Conservation (phyloP, 1,140 invertebrate species). For the Drosophila hydei region DNA sequence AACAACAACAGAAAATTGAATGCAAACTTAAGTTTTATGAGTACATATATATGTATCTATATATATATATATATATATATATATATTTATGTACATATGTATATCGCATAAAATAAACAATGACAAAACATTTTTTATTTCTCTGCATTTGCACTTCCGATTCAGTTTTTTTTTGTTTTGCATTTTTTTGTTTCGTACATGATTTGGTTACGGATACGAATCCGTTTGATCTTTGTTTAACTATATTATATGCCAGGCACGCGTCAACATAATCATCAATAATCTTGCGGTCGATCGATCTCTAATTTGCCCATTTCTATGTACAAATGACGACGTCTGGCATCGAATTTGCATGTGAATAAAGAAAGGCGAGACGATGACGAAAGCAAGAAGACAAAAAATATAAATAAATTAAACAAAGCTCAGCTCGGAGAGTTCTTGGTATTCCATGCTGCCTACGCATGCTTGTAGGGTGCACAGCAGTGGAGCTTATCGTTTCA, state of each 20-base stretch:
- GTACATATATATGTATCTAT: conserved; percentile 29
- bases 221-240: conserved; percentile 29
- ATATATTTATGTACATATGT: conserved; percentile 27
- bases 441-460: conserved; percentile 6
- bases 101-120: conserved; percentile 60
- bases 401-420: conserved; percentile 14
- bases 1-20: conserved; percentile 43
- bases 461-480: conserved; percentile 7
- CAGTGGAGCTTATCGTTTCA: not conserved
- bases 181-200: conserved; percentile 21
- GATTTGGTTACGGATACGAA: conserved; percentile 39
- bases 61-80: not conserved
- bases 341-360: conserved; percentile 57
- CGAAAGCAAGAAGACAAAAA: conserved; percentile 15
- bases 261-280: conserved; percentile 59
- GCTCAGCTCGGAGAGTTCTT: conserved; percentile 5
- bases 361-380: conserved; percentile 29
- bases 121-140: conserved; percentile 61
- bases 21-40: conserved; percentile 27
- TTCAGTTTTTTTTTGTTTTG: conserved; percentile 28
- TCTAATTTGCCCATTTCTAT: conserved; percentile 39
- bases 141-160: conserved; percentile 68
- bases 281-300: conserved; percentile 25
- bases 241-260: conserved; percentile 62
- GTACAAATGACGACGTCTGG: conserved; percentile 20